Evolutionary conservation across 2,113 vertebrate species (phyloP), one percentile per base, ranked within the genome.

Genomic region (Panthera uncia): DNA sequence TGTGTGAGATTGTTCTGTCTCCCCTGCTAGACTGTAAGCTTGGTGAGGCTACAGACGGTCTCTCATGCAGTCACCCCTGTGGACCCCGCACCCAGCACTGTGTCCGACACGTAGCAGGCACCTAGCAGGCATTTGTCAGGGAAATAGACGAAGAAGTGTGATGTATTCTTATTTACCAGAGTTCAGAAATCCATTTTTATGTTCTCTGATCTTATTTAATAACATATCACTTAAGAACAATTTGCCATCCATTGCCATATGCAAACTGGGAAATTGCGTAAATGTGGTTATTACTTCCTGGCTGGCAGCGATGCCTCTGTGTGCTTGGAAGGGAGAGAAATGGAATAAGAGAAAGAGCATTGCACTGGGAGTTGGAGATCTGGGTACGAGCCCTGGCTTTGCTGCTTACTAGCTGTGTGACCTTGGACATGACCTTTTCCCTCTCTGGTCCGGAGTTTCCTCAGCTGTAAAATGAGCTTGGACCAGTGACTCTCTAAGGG

Each of bases 391-490:
- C n/a, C 55, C 61, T 81, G 79, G 16, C 25, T 48, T 95, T 48
- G 78, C 41, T 93, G 38, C 23, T 91, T 61, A 25, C 27, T 65
- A 63, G 76, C 84, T 92, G 73, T 89, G 91, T 87, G 89, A 94
- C 86, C 86, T 97, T 97, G 96, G 66, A 4, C 16, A 9, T 86
- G 96, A 95, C 78, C 69, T 89, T 89, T 89, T 38, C 85, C 73
- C 45, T 95, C 68, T 88, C 68, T 45, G 76, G 84, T 94, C 76
- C 71, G 61, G 83, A 96, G 93, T 91, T 83, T 97, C 91, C 57
- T 97, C 91, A 83, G 63, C 97, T 98, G 79, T 94, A 97, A 98
- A 98, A 97, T 97, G 93, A 97, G 89, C 78, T 95, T 36, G 13
- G 91, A 91, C 41, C 76, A 27, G 87, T 0, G 3, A 78, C n/a